These are phyloP conservation scores for Hylaea fasciaria DNA, from an alignment of 2,888 invertebrate genomes.

Conservation along the genomic window DNA sequence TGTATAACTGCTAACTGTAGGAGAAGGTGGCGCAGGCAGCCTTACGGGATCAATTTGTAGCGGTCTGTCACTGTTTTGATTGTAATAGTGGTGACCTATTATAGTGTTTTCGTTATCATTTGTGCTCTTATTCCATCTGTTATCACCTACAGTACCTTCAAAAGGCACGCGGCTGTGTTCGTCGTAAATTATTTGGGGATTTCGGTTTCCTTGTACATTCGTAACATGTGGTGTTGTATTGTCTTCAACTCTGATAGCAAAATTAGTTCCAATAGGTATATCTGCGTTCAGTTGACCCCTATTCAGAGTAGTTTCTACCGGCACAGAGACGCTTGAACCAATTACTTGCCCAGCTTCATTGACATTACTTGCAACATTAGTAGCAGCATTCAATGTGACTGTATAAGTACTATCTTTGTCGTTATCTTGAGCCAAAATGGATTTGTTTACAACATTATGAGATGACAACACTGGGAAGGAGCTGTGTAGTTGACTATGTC, in stretches of 20 bases:
- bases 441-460: conserved; percentile 59
- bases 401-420: conserved; percentile 67
- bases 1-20: conserved; percentile 27
- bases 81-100: conserved; percentile 40
- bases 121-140: conserved; percentile 72
- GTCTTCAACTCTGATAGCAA: conserved; percentile 80
- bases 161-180: conserved; percentile 51
- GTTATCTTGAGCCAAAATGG: conserved; percentile 53
- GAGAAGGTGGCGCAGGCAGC: conserved; percentile 14
- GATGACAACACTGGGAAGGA: conserved; percentile 53
- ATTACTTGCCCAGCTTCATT: conserved; percentile 64
- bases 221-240: conserved; percentile 63
- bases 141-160: conserved; percentile 62
- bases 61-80: conserved; percentile 42
- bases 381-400: conserved; percentile 72
- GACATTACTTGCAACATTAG: conserved; percentile 66
- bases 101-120: conserved; percentile 38
- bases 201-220: conserved; percentile 60
- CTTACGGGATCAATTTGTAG: conserved; percentile 17
- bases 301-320: conserved; percentile 61
- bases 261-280: conserved; percentile 80
- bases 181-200: conserved; percentile 52
- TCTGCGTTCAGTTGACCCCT: conserved; percentile 70
- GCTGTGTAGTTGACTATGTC: conserved; percentile 48
- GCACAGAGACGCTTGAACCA: conserved; percentile 72